Percentiles rank a stretch among this genome's conserved stretches.
These are phyloP conservation scores for Epinephelus cyanopodus DNA, from an alignment of 2,113 vertebrate genomes.

Conservation along the genomic window DNA sequence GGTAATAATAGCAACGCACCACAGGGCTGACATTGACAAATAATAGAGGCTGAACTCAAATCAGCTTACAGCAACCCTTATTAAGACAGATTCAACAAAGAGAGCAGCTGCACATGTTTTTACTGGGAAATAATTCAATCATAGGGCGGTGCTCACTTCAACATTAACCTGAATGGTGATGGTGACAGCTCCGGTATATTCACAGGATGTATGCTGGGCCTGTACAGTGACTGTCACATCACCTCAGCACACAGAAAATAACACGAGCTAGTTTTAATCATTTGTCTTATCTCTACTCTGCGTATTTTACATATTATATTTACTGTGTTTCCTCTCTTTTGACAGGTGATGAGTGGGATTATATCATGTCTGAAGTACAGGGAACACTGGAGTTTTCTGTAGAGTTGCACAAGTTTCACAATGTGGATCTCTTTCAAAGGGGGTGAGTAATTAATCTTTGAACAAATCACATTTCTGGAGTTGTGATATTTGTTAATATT, in stretches of 20 bases:
- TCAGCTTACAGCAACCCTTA: neutral
- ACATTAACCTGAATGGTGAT: slow-evolving; percentile 15
- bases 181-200: slow-evolving; percentile 20
- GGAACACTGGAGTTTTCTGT: slow-evolving; percentile 99
- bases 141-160: neutral
- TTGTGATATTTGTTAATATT: neutral
- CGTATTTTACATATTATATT: slow-evolving; percentile 11
- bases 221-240: slow-evolving; percentile 44
- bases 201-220: slow-evolving; percentile 26
- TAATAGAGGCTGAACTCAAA: neutral
- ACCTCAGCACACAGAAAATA: slow-evolving; percentile 12
- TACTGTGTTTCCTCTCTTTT: slow-evolving; percentile 52
- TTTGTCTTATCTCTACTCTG: slow-evolving; percentile 9
- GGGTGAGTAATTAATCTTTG: slow-evolving; percentile 87
- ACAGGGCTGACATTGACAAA: slow-evolving; percentile 9
- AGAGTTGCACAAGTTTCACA: slow-evolving; percentile 98
- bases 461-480: neutral
- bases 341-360: slow-evolving; percentile 95
- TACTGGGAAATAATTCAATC: slow-evolving; percentile 4
- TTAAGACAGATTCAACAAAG: neutral
- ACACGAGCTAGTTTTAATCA: slow-evolving; percentile 23
- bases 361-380: slow-evolving; percentile 99
- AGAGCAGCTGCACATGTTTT: slow-evolving; percentile 1
- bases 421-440: slow-evolving; percentile 98
- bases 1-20: neutral